These are phyloP conservation scores for Cinara cedri DNA, from an alignment of 2,888 invertebrate species.

Conservation along the genomic window DNA sequence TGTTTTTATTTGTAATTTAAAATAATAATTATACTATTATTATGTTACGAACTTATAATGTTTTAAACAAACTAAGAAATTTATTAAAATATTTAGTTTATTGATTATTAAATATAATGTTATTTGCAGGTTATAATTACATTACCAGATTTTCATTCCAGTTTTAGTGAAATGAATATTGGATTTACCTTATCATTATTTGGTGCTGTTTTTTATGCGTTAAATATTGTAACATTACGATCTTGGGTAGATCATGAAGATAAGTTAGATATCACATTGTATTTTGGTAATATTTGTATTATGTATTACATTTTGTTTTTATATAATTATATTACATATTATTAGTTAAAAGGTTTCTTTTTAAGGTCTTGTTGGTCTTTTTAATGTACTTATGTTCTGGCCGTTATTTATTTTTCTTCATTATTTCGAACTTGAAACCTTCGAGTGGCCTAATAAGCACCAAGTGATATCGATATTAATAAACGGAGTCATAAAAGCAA, in stretches of 20 bases:
- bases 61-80: slow-evolving; percentile 21
- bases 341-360: slow-evolving; percentile 57
- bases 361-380: slow-evolving; percentile 90
- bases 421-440: slow-evolving; percentile 79
- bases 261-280: slow-evolving; percentile 91
- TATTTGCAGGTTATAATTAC: slow-evolving; percentile 46
- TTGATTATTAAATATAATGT: background rate
- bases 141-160: slow-evolving; percentile 43
- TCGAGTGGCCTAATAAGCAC: slow-evolving; percentile 81
- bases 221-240: slow-evolving; percentile 86
- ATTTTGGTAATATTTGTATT: slow-evolving; percentile 76
- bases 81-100: background rate
- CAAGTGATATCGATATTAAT: slow-evolving; percentile 81
- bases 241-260: slow-evolving; percentile 86
- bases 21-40: background rate
- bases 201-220: slow-evolving; percentile 87
- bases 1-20: background rate
- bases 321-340: slow-evolving; percentile 30
- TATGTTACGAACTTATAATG: background rate
- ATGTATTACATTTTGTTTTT: background rate
- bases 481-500: slow-evolving; percentile 89
- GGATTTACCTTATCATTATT: slow-evolving; percentile 61
- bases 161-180: slow-evolving; percentile 62
- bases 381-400: slow-evolving; percentile 87
- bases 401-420: slow-evolving; percentile 87